These are phyloP conservation scores for Sceloporus tristichus DNA, from an alignment of 2,113 vertebrate species.

Conservation along the genomic window DNA sequence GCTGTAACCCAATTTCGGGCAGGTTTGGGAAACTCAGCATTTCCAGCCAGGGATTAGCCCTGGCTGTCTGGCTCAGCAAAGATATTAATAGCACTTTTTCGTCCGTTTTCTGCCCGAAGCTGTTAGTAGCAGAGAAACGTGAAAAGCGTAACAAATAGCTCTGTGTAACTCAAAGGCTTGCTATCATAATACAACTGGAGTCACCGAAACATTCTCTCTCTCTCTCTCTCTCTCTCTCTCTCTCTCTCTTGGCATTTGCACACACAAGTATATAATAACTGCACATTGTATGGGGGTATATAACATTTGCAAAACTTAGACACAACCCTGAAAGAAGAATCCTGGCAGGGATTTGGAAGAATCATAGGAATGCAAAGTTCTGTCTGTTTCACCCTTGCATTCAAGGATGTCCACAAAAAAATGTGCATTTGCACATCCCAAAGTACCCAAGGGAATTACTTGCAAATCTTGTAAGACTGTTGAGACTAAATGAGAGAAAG, in stretches of 20 bases:
- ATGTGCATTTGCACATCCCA: too few relatives aligned
- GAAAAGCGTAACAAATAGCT: not conserved
- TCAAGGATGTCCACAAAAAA: too few relatives aligned
- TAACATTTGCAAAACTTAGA: not conserved
- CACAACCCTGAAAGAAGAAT: not conserved
- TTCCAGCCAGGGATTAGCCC: not conserved
- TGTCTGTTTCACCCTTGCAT: too few relatives aligned
- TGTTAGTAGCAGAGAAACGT: not conserved
- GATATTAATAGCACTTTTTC: not conserved
- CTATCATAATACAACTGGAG: too few relatives aligned
- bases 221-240: not conserved
- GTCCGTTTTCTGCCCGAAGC: not conserved
- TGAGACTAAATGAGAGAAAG: too few relatives aligned
- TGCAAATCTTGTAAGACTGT: too few relatives aligned
- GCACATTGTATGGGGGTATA: too few relatives aligned
- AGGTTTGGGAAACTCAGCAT: not conserved
- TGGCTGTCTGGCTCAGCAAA: not conserved
- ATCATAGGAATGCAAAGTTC: too few relatives aligned
- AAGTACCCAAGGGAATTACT: too few relatives aligned
- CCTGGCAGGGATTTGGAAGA: too few relatives aligned
- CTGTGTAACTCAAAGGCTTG: not conserved
- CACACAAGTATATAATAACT: too few relatives aligned
- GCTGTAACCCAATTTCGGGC: not conserved
- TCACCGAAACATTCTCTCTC: accelerated
- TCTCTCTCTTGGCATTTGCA: too few relatives aligned